These are phyloP conservation scores for Synchiropus splendidus DNA, from an alignment of 2,113 vertebrate genomes.

Conservation along the genomic window DNA sequence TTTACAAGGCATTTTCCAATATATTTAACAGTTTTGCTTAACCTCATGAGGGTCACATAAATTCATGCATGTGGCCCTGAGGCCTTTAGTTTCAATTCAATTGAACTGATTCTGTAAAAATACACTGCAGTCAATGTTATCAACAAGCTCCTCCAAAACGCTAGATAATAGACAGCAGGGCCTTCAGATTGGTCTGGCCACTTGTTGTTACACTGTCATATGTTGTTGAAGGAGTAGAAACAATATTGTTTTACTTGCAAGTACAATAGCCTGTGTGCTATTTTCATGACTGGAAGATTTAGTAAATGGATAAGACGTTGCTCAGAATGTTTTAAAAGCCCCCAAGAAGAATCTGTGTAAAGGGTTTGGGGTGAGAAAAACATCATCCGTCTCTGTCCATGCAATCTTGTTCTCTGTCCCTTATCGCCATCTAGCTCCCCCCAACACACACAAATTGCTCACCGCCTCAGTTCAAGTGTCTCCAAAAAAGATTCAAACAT, in stretches of 20 bases:
- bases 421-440: constrained; percentile 56
- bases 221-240: neutral
- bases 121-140: too few relatives aligned
- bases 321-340: neutral
- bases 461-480: constrained; percentile 35
- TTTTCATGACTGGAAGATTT: constrained; percentile 1
- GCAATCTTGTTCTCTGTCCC: constrained; percentile 48
- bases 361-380: constrained; percentile 50
- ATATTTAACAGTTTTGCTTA: too few relatives aligned
- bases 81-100: too few relatives aligned
- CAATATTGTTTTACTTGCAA: constrained; percentile 15
- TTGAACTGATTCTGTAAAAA: too few relatives aligned
- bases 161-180: too few relatives aligned
- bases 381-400: constrained; percentile 60
- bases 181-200: too few relatives aligned
- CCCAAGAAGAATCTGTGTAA: constrained; percentile 23
- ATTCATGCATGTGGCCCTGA: too few relatives aligned
- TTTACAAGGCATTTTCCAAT: too few relatives aligned
- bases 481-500: constrained; percentile 37
- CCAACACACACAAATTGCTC: constrained; percentile 23
- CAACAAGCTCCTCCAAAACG: too few relatives aligned
- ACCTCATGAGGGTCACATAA: too few relatives aligned
- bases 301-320: constrained; percentile 2
- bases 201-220: too few relatives aligned
- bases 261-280: constrained; percentile 27